Evolutionary conservation across 2,113 vertebrate genomes (phyloP), one percentile per base, ranked within the genome.

Genomic region (Oceanites oceanicus): DNA sequence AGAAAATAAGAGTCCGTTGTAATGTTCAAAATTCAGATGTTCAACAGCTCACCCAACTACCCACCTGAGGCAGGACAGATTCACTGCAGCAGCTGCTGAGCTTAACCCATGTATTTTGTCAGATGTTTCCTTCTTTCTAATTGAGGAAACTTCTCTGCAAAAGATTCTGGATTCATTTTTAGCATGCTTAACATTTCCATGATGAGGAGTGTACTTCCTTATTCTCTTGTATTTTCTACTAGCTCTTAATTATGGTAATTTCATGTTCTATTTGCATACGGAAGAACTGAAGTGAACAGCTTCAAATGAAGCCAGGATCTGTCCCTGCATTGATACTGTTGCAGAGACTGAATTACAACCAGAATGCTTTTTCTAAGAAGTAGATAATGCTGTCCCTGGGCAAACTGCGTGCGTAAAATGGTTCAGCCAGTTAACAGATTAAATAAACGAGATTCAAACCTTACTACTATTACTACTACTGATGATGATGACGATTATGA

Each of bases 11-110:
- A 80, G 30, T 59, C 81, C 73, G 74, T 75, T 90, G 78, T 53
- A 84, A 86, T 42, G 50, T 74, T 88, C 81, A 89, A 94, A 88
- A 73, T 94, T 85, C 91, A 77, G 83, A 62, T 42, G 40, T 58
- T 55, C 76, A 90, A 47, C n/a, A 75, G 42, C 29, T 67, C 44
- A 50, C 34, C 14, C 42, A 85, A 5, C n/a, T 63, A 80, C 29
- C 22, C 16, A 26, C 53, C 22, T 49, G 34, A 42, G 59, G 59
- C 55, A 56, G 59, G 30, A 56, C 22, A 85, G 40, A 32, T 14
- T 61, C 34, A 15, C 47, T 21, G 87, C 75, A 93, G 59, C 42
- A 83, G 72, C 75, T 92, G 42, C 42, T 74, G 38, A 79, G 26
- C 18, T 61, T 70, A 76, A 38, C 17, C 22, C 50, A 42, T 4